phyloP scores from a whole-genome alignment of 2,888 invertebrate genomes.

The Apamea anceps region DNA sequence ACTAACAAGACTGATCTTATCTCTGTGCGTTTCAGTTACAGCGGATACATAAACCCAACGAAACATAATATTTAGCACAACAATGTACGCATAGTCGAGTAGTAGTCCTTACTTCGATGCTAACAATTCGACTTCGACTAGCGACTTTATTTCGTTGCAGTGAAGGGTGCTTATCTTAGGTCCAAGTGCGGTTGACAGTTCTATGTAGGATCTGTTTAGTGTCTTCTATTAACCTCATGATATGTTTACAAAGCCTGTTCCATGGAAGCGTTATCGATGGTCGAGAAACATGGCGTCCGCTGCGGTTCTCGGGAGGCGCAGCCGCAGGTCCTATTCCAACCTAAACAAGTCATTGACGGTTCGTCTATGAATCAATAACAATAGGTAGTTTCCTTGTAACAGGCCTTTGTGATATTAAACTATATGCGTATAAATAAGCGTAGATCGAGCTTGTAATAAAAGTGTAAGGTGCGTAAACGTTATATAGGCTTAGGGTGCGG shows the following conservation, averaged over 20 bases:
- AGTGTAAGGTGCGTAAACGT: constrained; percentile 47
- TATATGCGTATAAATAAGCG: constrained; percentile 62
- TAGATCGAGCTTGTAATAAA: constrained; percentile 59
- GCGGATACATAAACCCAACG: constrained; percentile 28
- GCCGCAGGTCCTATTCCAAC: constrained; percentile 77
- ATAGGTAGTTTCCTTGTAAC: constrained; percentile 86
- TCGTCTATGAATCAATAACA: constrained; percentile 84
- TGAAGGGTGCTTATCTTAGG: constrained; percentile 8
- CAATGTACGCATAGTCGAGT: constrained; percentile 11
- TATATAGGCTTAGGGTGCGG: constrained; percentile 8
- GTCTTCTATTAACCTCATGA: constrained; percentile 58
- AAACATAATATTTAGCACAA: constrained; percentile 4
- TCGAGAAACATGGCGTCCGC: constrained; percentile 68
- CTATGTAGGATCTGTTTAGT: constrained; percentile 20
- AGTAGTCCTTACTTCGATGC: not conserved
- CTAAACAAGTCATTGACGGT: constrained; percentile 82
- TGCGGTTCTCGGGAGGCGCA: constrained; percentile 73
- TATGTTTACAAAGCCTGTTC: constrained; percentile 53
- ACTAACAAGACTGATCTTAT: constrained; percentile 12
- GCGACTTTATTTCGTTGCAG: constrained; percentile 7
- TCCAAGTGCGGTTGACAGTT: not conserved
- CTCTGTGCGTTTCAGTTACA: constrained; percentile 22
- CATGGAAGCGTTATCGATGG: constrained; percentile 49
- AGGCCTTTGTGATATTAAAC: constrained; percentile 85
- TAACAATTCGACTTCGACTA: not conserved